Conservation (phyloP, 2,113 vertebrate genomes). For the Melanocharis versteri region DNA sequence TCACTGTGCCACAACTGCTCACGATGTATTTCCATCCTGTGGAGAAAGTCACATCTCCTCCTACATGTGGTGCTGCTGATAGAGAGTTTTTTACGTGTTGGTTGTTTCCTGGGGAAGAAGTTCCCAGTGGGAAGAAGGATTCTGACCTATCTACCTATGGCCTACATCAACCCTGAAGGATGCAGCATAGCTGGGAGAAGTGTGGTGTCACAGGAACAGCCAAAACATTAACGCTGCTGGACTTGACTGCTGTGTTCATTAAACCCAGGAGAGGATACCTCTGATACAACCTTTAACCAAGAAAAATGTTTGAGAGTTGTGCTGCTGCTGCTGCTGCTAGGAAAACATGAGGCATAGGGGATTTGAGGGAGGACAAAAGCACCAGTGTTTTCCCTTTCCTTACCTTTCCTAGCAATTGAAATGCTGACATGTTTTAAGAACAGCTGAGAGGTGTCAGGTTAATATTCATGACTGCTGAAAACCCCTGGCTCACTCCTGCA, state of each 20-base stretch:
- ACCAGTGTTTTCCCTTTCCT: not conserved
- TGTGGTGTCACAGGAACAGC: not conserved
- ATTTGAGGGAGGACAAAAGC: not conserved
- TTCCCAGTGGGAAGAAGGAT: not conserved
- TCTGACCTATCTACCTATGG: not conserved
- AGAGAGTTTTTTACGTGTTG: not conserved
- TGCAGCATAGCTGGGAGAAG: not conserved
- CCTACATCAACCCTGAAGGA: rapidly evolving
- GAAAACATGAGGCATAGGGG: not conserved
- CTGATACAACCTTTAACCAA: not conserved
- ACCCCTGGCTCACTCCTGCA: not conserved
- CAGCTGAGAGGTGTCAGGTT: not conserved
- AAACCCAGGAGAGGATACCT: not conserved
- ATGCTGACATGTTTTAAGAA: not conserved
- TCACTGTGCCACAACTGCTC: not conserved
- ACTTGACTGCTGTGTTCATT: not conserved
- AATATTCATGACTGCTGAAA: not conserved
- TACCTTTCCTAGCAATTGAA: not conserved
- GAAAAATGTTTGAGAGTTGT: not conserved
- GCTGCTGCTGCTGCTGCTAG: not conserved
- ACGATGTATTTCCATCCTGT: not conserved
- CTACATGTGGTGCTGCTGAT: not conserved
- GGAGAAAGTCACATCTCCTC: not conserved
- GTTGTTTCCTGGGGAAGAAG: not conserved
- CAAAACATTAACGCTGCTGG: not conserved